Evolutionary conservation across 2,113 vertebrate species (phyloP).

Genomic region (Polypterus bichir): DNA sequence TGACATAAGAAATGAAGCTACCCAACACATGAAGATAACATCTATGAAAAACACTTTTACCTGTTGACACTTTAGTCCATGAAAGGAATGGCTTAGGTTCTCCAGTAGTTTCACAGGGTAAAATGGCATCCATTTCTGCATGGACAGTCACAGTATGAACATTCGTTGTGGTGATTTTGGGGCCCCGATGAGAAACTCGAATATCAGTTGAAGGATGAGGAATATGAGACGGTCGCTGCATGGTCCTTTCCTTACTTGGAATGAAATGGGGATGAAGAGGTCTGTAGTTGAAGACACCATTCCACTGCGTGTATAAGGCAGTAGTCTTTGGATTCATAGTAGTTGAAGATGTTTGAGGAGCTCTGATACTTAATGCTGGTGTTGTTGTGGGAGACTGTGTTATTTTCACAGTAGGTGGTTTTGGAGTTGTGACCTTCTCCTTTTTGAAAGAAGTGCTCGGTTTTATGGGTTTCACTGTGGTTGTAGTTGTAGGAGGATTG

Average conservation of each 20-base stretch:
- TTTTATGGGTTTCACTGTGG: constrained; percentile 19
- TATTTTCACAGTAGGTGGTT: constrained; percentile 19
- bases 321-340: constrained; percentile 10
- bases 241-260: constrained; percentile 22
- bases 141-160: constrained; percentile 45
- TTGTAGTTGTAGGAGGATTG: constrained; percentile 19
- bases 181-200: constrained; percentile 36
- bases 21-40: neutral
- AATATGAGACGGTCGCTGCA: constrained; percentile 17
- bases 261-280: constrained; percentile 13
- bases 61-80: constrained; percentile 78
- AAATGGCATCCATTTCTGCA: constrained; percentile 53
- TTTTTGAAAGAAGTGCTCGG: constrained; percentile 11
- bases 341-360: constrained; percentile 15
- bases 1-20: too few species aligned
- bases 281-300: constrained; percentile 23
- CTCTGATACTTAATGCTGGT: neutral
- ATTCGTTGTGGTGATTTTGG: constrained; percentile 44
- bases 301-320: constrained; percentile 9
- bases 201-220: constrained; percentile 27
- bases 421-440: constrained; percentile 19
- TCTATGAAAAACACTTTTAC: constrained; percentile 35
- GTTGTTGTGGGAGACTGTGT: neutral
- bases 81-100: constrained; percentile 64
- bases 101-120: constrained; percentile 67